Base-by-base conservation (phyloP, 2,888 invertebrate genomes). In the Platypus cylindrus region DNA sequence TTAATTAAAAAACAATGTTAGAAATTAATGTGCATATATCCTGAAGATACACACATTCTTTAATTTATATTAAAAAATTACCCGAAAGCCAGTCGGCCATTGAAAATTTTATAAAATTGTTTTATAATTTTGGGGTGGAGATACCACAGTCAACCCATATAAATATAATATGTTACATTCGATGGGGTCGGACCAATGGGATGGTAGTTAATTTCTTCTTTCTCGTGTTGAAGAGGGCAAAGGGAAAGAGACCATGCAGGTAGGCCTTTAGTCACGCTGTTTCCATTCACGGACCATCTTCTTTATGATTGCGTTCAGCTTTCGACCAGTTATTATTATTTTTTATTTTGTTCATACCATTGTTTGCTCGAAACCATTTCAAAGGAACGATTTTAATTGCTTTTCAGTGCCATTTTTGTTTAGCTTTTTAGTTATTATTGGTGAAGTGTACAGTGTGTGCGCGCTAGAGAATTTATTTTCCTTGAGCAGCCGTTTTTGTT, bases 181-280 rank as follows among this genome's bases (percentile, higher is more conserved):
- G 37, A 37, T 34, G 18, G 38, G 37, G 36, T 29, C 30, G 27
- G 36, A 42, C 60, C 61, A 61, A 60, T 61, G 43, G 54, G 52
- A 54, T 49, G 44, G 43, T 43, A 49, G 47, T 44, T 52, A 53
- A 55, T 55, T 50, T 50, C 43, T 45, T 48, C 48, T n/a, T 36
- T 40, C 48, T 45, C 45, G 50, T 47, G 52, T 53, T 49, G 53
- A 54, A 52, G 47, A 33, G 39, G 54, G 54, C 50, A 54, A 56
- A 54, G 48, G 35, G 25, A 43, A 34, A 26, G 37, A 36, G 32
- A 34, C 37, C 40, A 40, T 40, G 40, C 43, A 40, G 43, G 43
- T 43, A 43, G 40, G 40, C 40, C 38, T 43, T 43, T 43, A 43
- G 43, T 43, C 37, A 43, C 40, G 43, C 40, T 17, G 40, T 33